Evolutionary conservation across 1,140 invertebrate species (phyloP), one percentile per base, ranked within the genome.

Genomic region (Drosophila aff.): DNA sequence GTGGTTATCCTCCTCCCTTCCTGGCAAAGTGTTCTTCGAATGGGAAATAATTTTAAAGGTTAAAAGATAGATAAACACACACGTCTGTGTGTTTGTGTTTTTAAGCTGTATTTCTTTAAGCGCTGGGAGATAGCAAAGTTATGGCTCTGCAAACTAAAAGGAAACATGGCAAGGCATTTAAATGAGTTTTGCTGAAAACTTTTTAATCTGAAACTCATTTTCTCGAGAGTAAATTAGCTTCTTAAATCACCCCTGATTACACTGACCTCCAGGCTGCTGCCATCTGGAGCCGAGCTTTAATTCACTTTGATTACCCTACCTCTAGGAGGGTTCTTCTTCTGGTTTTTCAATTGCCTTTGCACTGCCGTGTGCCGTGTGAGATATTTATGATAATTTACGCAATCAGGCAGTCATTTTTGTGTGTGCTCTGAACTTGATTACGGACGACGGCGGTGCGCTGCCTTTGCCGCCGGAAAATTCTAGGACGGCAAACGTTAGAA

Each of bases 371-470:
- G 71, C 67, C 53, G 64, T 71, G 64, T 71, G 71, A 41, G 67
- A 74, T 74, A 73, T 74, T 74, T 72, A 60, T 74, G 68, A 74
- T 74, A 73, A 74, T 74, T 74, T 73, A 61, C 71, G 68, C 71
- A 74, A 74, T 74, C 71, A 74, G 68, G 68, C 69, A 74, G 53
- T 73, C n/a, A 61, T 73, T 73, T 71, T 52, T 73, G 69, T 73
- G 69, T 72, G 68, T 73, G 69, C 68, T 71, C 69, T 73, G 67
- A 73, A 73, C 67, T 73, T 73, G 69, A 73, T 61, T 73, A 73
- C 67, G 69, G 65, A 23, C 23, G 23, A 23, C 23, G 23, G 23
- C 31, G 50, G 23, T 23, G 23, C 23, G 23, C 23, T 23, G 23
- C 23, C 23, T 23, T 23, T 23, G 44, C 15, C n/a, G n/a, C 36